Evolutionary conservation across 2,888 invertebrate genomes (phyloP), one percentile per base, ranked within the genome.

Genomic region (Acronicta psi): DNA sequence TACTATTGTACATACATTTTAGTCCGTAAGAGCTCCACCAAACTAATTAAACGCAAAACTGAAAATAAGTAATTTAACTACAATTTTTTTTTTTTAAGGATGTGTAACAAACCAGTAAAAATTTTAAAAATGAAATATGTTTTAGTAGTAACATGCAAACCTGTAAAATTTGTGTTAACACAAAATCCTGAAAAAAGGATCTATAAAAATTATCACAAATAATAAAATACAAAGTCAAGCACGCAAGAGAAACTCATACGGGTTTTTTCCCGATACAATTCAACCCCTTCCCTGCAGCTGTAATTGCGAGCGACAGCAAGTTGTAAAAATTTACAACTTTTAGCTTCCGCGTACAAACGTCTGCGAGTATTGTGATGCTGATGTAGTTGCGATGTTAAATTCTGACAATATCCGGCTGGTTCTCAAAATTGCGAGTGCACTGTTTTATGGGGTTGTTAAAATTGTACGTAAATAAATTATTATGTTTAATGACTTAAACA

Each of bases 241-340:
- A 51, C 43, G 40, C 34, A 36, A 38, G n/a, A 43, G 23, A 50
- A 59, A 53, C 37, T 64, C 61, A 31, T 63, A 57, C 40, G 38
- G 38, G 34, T 34, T 75, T 73, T 73, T 50, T 57, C 57, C 62
- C 56, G 31, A 55, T 61, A 54, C 60, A 59, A 74, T 74, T 70
- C 81, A 88, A 88, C 87, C 88, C 88, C 87, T 84, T 82, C 84
- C 79, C 78, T 70, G 78, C 79, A 70, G 59, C 75, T 70, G 84
- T 85, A 85, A 87, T 86, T 85, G 85, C 85, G 69, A 75, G 72
- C 85, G 85, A 77, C 82, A 72, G 80, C 64, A 77, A 83, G 91
- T 87, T 90, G 87, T 93, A 93, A 93, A 93, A 91, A 88, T 93
- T 93, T 91, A 93, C 92, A 89, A 89, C 91, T 82, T 67, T 73